Evolutionary conservation across 2,797 vertebrate genomes (phyloP), one percentile per base, ranked within the genome.

Genomic region (Sitta carolinensis): DNA sequence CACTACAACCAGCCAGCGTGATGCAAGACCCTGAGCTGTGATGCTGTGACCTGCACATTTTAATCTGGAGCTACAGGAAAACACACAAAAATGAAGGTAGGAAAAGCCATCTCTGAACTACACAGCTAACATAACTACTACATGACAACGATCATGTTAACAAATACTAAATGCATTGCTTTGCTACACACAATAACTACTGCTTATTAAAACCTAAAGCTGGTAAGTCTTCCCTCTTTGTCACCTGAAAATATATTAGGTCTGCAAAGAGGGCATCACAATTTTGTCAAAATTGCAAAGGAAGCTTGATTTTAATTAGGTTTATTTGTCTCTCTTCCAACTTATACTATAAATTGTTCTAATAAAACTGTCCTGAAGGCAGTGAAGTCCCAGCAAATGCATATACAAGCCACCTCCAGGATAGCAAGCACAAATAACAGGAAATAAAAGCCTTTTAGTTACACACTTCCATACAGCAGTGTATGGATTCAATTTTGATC

Each of bases 1-100:
- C 15, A 73, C 40, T 19, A 47, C 3, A 5, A 40, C 2, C 67
- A 57, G 59, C 10, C 51, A 61, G 38, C 0, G 0, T 3, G 14
- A 58, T 38, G 21, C 32, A 77, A 63, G 55, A 69, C 10, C 48
- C 58, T 30, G 21, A 78, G 77, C n/a, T 0, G 4, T 14, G 22
- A 38, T 15, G 42, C 52, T 86, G 52, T n/a, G 34, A 82, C 23
- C 78, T 80, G 40, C 61, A 20, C 30, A 4, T 83, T 91, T 90
- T 25, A 38, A 55, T n/a, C 43, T 43, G 38, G 2, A 23, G 25
- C 47, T 83, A 59, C 59, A 69, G 25, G 57, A 83, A 61, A 72
- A 29, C n/a, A 38, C 0, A 17, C 13, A 30, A 54, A 93, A 76
- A 83, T 10, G 4, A 54, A 76, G 66, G 26, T 2, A 52, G 61